Percentiles rank a stretch among this genome's conserved stretches.
These are phyloP conservation scores for Athene noctua DNA, from an alignment of 2,113 vertebrate species.

Conservation along the genomic window DNA sequence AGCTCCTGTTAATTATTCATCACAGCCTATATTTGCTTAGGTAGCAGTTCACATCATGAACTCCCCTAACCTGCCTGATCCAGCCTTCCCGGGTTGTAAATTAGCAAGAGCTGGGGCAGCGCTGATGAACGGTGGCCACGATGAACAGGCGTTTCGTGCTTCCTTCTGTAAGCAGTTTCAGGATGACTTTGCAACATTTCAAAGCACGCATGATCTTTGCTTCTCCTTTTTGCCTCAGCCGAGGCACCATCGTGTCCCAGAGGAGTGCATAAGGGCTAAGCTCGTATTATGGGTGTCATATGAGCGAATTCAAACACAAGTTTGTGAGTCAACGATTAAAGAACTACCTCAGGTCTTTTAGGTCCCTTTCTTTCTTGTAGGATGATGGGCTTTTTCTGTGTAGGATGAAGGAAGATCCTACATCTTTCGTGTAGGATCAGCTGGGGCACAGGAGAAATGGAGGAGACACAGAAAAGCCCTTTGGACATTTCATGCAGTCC, in stretches of 20 bases:
- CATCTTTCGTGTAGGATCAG: rapidly evolving
- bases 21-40: background rate
- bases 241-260: rapidly evolving
- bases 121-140: background rate
- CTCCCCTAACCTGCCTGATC: background rate
- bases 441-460: background rate
- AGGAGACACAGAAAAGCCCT: background rate
- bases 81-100: background rate
- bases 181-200: background rate
- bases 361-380: background rate
- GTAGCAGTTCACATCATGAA: background rate
- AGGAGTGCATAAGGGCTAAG: too few species aligned
- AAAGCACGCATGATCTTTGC: background rate
- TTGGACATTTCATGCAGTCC: background rate
- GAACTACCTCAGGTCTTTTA: background rate
- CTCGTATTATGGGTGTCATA: background rate
- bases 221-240: background rate
- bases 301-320: background rate
- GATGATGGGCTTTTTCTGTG: background rate
- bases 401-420: too few species aligned
- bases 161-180: background rate
- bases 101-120: background rate
- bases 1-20: conserved; percentile 55
- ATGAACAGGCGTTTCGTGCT: background rate
- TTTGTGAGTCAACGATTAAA: background rate